These are phyloP conservation scores for Pyrocephalus nanus DNA, from an alignment of 2,797 vertebrate species.

Conservation along the genomic window DNA sequence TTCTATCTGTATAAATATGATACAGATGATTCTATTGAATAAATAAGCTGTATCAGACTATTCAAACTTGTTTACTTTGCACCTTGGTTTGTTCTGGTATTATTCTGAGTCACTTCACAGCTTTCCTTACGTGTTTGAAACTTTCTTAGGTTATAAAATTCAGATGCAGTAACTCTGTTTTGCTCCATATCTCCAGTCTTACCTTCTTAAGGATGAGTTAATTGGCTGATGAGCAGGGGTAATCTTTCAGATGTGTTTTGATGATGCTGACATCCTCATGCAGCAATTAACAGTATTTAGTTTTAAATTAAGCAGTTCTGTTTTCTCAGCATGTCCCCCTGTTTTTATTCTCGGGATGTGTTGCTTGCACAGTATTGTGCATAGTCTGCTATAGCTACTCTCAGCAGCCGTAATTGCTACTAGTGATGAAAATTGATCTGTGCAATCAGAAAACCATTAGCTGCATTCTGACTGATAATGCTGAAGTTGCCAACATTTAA, in stretches of 20 bases:
- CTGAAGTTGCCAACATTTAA: background rate
- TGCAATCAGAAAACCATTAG: conserved; percentile 58
- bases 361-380: background rate
- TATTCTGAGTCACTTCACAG: background rate
- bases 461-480: conserved; percentile 30
- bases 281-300: background rate
- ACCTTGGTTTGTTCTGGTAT: background rate
- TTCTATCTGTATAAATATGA: background rate
- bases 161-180: background rate
- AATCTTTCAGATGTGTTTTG: background rate
- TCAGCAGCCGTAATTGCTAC: background rate
- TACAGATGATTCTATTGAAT: background rate
- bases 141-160: background rate
- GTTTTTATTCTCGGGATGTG: background rate
- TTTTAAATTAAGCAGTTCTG: conserved; percentile 20
- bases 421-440: conserved; percentile 51
- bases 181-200: background rate
- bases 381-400: background rate
- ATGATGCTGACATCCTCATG: background rate
- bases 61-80: background rate
- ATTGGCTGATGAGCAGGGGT: background rate
- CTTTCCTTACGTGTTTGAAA: background rate
- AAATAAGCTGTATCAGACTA: background rate
- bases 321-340: background rate
- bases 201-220: background rate